These are phyloP conservation scores for Acleris sparsana DNA, from an alignment of 2,888 invertebrate species.

Conservation along the genomic window DNA sequence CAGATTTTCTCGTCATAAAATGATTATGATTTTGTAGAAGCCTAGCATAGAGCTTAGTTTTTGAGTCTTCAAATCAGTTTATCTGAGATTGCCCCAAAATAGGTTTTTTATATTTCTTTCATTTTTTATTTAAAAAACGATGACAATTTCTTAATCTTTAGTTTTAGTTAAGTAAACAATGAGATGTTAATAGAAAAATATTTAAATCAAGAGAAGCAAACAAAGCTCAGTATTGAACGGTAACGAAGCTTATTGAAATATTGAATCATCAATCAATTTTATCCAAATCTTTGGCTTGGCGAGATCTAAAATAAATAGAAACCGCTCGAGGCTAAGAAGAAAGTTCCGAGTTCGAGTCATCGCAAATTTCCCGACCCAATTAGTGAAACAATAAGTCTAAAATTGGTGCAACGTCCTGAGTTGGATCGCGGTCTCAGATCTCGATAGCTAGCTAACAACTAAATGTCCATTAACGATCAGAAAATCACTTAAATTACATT, in stretches of 20 bases:
- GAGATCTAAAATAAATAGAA: conserved; percentile 35
- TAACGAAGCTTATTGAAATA: not conserved
- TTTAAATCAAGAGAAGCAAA: too few species aligned
- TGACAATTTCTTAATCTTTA: too few species aligned
- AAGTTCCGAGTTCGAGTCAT: conserved; percentile 61
- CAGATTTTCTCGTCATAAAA: too few species aligned
- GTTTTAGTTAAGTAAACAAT: too few species aligned
- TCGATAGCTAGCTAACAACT: conserved; percentile 19
- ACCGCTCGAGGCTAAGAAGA: conserved; percentile 47
- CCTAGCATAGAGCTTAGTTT: too few species aligned
- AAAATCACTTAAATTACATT: not conserved
- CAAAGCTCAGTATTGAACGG: too few species aligned
- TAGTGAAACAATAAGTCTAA: conserved; percentile 80
- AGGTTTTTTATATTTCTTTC: too few species aligned
- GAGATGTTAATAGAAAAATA: too few species aligned
- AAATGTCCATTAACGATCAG: conserved; percentile 3
- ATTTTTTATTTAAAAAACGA: too few species aligned
- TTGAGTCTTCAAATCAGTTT: too few species aligned
- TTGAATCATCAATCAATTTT: conserved; percentile 4
- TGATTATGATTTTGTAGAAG: too few species aligned
- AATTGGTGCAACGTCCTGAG: conserved; percentile 72
- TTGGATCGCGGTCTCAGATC: conserved; percentile 68
- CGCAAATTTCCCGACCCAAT: conserved; percentile 72
- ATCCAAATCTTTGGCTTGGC: conserved; percentile 2
- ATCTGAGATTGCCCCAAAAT: too few species aligned